A percentile compares a stretch with the other conserved stretches of the same genome.
Conservation (phyloP, 2,797 vertebrate genomes). For the Diceros bicornis region DNA sequence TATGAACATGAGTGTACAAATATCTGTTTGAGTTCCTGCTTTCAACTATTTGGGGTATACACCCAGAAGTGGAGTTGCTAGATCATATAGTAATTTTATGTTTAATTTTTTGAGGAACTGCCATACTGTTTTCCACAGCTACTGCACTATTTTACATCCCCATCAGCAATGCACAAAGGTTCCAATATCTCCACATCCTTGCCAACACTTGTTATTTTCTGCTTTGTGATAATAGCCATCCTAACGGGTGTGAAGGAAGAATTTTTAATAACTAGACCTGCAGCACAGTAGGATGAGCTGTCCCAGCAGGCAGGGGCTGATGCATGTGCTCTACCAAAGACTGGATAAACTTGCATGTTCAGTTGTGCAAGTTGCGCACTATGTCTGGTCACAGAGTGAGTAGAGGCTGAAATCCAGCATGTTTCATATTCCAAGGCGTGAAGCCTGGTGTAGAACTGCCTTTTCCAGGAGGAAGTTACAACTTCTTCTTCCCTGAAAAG, state of each 20-base stretch:
- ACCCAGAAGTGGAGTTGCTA: not conserved
- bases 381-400: not conserved
- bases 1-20: not conserved
- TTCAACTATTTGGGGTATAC: not conserved
- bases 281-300: not conserved
- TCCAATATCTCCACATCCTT: not conserved
- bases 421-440: not conserved
- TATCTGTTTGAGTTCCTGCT: not conserved
- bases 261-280: not conserved
- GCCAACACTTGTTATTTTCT: not conserved
- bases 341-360: not conserved
- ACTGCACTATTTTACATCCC: not conserved
- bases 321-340: not conserved
- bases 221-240: not conserved
- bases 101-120: not conserved
- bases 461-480: not conserved
- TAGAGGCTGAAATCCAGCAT: not conserved
- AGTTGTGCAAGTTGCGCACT: not conserved
- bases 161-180: not conserved
- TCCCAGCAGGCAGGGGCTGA: not conserved
- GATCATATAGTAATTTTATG: not conserved
- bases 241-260: not conserved
- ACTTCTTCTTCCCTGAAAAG: conserved; percentile 37
- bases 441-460: not conserved
- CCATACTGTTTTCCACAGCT: not conserved